A percentile compares a stretch with the other conserved stretches of the same genome.
phyloP scores from a whole-genome alignment of 2,113 vertebrate genomes.

The Aegithalos caudatus region DNA sequence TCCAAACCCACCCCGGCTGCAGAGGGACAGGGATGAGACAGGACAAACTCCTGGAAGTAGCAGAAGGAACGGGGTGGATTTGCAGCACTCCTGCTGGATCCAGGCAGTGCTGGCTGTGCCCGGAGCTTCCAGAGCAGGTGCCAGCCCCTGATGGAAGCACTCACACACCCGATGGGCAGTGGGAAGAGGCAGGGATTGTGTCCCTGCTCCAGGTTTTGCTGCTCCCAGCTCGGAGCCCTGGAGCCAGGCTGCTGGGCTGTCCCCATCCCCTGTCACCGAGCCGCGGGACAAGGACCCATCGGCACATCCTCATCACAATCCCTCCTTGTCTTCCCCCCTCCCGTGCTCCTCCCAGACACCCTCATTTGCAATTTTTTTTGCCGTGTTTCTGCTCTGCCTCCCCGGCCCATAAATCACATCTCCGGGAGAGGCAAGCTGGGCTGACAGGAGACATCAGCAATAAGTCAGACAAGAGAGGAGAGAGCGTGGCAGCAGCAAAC shows the following conservation, averaged over 20 bases:
- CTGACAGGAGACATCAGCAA: conserved; percentile 53
- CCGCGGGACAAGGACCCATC: background rate
- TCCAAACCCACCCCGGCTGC: background rate
- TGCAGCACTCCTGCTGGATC: background rate
- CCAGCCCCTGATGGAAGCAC: no score
- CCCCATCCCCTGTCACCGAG: background rate
- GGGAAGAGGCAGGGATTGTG: rapidly evolving
- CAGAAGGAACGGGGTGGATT: rapidly evolving
- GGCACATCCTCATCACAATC: background rate
- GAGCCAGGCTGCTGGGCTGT: background rate
- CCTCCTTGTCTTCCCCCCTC: background rate
- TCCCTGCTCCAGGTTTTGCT: background rate
- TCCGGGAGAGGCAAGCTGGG: background rate
- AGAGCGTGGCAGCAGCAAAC: conserved; percentile 24
- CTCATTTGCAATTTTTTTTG: conserved; percentile 32
- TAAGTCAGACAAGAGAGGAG: conserved; percentile 28
- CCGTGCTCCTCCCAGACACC: background rate
- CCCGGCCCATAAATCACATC: conserved; percentile 33
- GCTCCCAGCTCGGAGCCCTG: background rate
- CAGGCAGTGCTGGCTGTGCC: background rate
- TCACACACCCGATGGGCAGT: rapidly evolving
- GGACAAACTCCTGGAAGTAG: background rate
- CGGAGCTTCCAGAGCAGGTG: background rate
- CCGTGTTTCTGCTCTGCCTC: conserved; percentile 2
- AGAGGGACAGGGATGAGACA: rapidly evolving